Conservation (phyloP, 2,888 invertebrate genomes). For the Polymixis lichenea region DNA sequence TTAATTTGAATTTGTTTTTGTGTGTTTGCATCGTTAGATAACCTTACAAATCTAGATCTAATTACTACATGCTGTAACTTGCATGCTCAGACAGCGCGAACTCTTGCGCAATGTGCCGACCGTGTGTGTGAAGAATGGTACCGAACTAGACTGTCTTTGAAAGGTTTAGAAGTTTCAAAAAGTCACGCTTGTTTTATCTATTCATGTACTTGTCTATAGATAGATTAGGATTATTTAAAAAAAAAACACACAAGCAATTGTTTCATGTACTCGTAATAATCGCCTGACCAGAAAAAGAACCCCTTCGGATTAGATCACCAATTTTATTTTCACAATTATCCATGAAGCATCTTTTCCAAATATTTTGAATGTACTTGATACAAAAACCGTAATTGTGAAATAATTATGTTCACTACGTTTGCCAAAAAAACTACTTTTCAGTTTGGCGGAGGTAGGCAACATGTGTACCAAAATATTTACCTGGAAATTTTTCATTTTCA, state of each 20-base stretch:
- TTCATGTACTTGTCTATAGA: not conserved
- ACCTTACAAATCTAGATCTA: conserved; percentile 30
- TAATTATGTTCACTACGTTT: too few species aligned
- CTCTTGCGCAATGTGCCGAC: conserved; percentile 20
- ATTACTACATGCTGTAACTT: conserved; percentile 25
- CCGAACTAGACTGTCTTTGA: not conserved
- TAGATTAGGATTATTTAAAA: not conserved
- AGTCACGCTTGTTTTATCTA: not conserved
- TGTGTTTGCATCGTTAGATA: conserved; percentile 10
- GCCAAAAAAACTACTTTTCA: not conserved
- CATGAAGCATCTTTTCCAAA: not conserved
- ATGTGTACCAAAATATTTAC: not conserved
- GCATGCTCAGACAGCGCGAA: conserved; percentile 33
- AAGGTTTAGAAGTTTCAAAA: not conserved
- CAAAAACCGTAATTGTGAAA: not conserved
- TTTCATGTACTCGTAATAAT: too few species aligned
- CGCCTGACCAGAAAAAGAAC: not conserved
- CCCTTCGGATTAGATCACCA: not conserved
- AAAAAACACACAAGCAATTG: too few species aligned
- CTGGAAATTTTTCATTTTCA: not conserved
- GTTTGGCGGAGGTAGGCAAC: not conserved
- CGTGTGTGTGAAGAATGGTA: not conserved
- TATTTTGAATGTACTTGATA: not conserved
- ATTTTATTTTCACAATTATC: not conserved
- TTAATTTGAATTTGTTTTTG: too few species aligned